phyloP scores from a whole-genome alignment of 2,113 vertebrate species.

The Peromyscus maniculatus region DNA sequence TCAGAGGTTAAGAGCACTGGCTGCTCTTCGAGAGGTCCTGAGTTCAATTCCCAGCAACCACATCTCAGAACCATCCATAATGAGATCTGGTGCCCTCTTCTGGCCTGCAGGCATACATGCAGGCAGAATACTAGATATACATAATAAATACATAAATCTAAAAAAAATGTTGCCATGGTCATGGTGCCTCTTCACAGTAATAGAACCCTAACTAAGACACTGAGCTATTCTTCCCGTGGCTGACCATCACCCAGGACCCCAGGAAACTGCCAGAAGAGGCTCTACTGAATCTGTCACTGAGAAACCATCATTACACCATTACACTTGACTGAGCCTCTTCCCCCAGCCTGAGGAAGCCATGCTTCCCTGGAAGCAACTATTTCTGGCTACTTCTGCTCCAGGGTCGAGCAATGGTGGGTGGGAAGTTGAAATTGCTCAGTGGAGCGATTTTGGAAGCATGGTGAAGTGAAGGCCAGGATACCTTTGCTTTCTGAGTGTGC shows the following conservation, averaged over 20 bases:
- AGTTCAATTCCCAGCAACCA: no score
- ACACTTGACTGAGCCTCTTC: conserved; percentile 33
- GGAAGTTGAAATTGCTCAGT: conserved; percentile 61
- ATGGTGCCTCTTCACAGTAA: background rate
- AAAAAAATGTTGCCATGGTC: background rate
- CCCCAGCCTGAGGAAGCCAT: background rate
- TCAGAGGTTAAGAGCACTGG: no score
- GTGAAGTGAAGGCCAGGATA: background rate
- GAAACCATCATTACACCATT: background rate
- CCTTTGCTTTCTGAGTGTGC: conserved; percentile 20
- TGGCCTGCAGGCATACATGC: no score
- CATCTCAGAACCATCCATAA: no score
- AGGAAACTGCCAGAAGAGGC: background rate
- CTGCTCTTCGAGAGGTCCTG: no score
- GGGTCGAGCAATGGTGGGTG: conserved; percentile 63
- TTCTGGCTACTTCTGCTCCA: conserved; percentile 71
- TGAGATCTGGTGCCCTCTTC: no score
- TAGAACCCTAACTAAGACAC: background rate
- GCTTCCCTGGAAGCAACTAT: conserved; percentile 71
- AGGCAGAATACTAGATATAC: no score
- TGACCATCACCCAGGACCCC: background rate
- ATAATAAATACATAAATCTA: no score
- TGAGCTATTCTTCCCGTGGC: background rate
- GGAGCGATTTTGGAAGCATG: background rate
- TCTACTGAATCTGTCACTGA: background rate